A percentile compares a stretch with the other conserved stretches of the same genome.
These are phyloP conservation scores for Chelonus insularis DNA, from an alignment of 1,140 invertebrate genomes.

Conservation along the genomic window DNA sequence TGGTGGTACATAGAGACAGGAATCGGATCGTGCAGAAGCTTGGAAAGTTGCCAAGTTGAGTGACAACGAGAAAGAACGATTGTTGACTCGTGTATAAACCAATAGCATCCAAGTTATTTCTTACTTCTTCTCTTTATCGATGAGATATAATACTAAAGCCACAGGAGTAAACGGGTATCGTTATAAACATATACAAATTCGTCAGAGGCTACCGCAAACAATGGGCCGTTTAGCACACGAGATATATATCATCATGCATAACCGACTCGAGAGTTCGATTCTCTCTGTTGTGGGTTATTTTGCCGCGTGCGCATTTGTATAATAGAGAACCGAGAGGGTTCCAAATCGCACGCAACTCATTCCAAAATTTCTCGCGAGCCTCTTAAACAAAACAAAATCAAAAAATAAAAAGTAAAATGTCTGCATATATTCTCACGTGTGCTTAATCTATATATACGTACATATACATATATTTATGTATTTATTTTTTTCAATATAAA, in stretches of 20 bases:
- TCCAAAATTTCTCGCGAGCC: neutral
- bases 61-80: constrained; percentile 2
- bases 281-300: neutral
- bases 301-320: constrained; percentile 1
- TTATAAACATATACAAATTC: constrained; percentile 62
- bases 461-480: neutral
- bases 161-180: constrained; percentile 24
- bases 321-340: neutral
- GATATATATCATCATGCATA: constrained; percentile 56
- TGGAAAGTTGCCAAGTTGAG: neutral
- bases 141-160: constrained; percentile 2
- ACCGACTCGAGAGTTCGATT: neutral
- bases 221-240: constrained; percentile 58
- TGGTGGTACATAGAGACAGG: neutral
- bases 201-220: constrained; percentile 56
- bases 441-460: constrained; percentile 1
- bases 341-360: constrained; percentile 3
- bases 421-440: constrained; percentile 2
- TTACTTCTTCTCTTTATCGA: constrained; percentile 6
- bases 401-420: neutral
- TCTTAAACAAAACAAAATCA: neutral
- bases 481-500: constrained; percentile 11
- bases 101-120: neutral
- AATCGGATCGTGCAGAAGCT: neutral
- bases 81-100: constrained; percentile 2